Conservation (phyloP, 2,113 vertebrate species). For the Typhlomys cinereus region DNA sequence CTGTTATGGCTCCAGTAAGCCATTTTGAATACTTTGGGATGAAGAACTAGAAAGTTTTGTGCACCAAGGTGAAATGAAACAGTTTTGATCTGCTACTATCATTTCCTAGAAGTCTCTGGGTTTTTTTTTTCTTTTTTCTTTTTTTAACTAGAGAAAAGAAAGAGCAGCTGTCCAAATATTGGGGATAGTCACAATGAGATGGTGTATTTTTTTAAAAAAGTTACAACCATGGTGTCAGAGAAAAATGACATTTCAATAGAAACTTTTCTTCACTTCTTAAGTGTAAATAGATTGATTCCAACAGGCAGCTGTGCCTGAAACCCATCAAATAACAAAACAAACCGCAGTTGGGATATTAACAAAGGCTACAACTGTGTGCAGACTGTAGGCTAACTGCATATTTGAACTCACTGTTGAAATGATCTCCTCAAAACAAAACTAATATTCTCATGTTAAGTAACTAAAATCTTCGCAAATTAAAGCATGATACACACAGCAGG, state of each 20-base stretch:
- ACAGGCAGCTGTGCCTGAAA: conserved; percentile 35
- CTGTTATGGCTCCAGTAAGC: not conserved
- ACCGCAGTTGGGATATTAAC: conserved; percentile 50
- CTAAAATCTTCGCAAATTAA: conserved; percentile 30
- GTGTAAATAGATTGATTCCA: conserved; percentile 53
- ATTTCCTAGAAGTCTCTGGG: conserved; percentile 60
- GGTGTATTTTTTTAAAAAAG: conserved; percentile 57
- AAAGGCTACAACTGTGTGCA: not conserved
- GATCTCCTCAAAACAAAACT: conserved; percentile 36
- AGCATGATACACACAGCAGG: conserved; percentile 39
- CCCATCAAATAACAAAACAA: conserved; percentile 46
- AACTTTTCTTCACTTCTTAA: conserved; percentile 63
- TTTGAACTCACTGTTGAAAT: conserved; percentile 24
- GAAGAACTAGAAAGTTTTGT: conserved; percentile 3
- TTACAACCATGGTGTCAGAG: conserved; percentile 51
- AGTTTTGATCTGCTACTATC: conserved; percentile 61
- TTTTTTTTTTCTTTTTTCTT: conserved; percentile 62
- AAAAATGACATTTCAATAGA: conserved; percentile 52
- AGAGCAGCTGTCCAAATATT: conserved; percentile 82
- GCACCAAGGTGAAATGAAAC: conserved; percentile 45
- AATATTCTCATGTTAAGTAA: conserved; percentile 18
- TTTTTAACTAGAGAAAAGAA: conserved; percentile 60
- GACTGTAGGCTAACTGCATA: not conserved
- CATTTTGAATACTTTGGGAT: not conserved
- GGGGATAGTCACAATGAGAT: conserved; percentile 60